A percentile compares a stretch with the other conserved stretches of the same genome.
Conservation (phyloP, 2,113 vertebrate genomes). For the Nipponia nippon region DNA sequence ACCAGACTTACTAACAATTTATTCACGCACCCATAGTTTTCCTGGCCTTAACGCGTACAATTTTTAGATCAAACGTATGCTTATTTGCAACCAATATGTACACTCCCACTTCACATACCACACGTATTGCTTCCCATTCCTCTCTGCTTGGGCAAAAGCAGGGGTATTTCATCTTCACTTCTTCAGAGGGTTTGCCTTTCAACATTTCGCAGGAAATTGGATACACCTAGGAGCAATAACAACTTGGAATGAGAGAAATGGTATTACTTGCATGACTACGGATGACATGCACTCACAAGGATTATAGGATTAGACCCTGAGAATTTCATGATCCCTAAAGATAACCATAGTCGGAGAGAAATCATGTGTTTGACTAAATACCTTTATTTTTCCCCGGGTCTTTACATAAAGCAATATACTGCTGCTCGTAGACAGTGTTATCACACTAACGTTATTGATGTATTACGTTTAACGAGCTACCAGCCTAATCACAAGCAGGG, state of each 20-base stretch:
- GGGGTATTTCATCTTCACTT: background rate
- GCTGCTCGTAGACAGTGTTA: accelerated
- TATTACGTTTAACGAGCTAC: accelerated
- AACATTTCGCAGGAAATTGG: background rate
- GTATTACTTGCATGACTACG: background rate
- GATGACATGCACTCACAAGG: background rate
- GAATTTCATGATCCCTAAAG: background rate
- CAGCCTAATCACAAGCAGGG: background rate
- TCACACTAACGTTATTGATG: accelerated
- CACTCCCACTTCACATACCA: background rate
- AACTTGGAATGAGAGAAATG: background rate
- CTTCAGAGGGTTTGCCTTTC: background rate
- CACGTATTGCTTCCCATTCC: background rate
- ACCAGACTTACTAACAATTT: background rate
- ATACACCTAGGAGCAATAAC: background rate
- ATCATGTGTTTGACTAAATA: background rate
- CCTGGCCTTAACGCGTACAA: too few relatives aligned
- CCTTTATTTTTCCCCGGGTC: background rate
- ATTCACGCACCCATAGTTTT: accelerated
- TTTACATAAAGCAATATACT: background rate
- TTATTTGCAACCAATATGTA: accelerated
- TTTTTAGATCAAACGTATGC: accelerated
- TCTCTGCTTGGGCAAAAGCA: background rate
- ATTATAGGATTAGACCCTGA: background rate
- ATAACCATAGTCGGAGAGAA: background rate